Evolutionary conservation across 2,113 vertebrate genomes (phyloP).

Genomic region (Chamaea fasciata): DNA sequence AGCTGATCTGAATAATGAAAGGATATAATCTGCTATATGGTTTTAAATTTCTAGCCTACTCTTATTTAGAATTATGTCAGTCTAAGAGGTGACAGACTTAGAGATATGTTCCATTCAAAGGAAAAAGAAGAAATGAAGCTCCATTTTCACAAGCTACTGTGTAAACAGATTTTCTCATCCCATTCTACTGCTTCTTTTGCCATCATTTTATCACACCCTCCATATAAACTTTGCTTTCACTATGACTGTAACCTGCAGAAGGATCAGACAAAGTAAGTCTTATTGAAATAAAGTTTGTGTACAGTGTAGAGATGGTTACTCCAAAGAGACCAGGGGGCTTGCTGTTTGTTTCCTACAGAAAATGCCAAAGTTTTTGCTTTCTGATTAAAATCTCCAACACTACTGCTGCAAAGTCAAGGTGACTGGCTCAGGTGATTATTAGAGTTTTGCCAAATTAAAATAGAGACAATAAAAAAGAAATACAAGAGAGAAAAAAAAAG

Average conservation of each 20-base stretch:
- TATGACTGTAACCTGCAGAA: not conserved
- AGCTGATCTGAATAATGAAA: not conserved
- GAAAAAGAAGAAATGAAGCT: not conserved
- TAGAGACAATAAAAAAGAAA: not conserved
- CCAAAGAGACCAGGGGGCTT: not conserved
- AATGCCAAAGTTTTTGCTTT: not conserved
- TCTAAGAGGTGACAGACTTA: not conserved
- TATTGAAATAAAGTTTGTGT: not conserved
- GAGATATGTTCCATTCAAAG: not conserved
- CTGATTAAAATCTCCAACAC: not conserved
- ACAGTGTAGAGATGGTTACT: not conserved
- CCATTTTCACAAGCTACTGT: not conserved
- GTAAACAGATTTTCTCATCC: not conserved
- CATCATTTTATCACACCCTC: not conserved
- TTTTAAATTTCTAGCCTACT: not conserved
- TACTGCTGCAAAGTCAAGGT: not conserved
- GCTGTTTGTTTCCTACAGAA: not conserved
- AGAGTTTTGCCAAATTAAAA: not conserved
- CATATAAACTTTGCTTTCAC: not conserved
- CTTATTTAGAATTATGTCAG: not conserved
- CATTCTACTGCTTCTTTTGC: not conserved
- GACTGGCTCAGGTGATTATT: not conserved
- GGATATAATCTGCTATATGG: not conserved
- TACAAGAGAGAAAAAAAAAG: not conserved
- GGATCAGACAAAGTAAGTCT: not conserved